Evolutionary conservation across 1,140 invertebrate genomes (phyloP).

Genomic region (Bemisia tabaci): DNA sequence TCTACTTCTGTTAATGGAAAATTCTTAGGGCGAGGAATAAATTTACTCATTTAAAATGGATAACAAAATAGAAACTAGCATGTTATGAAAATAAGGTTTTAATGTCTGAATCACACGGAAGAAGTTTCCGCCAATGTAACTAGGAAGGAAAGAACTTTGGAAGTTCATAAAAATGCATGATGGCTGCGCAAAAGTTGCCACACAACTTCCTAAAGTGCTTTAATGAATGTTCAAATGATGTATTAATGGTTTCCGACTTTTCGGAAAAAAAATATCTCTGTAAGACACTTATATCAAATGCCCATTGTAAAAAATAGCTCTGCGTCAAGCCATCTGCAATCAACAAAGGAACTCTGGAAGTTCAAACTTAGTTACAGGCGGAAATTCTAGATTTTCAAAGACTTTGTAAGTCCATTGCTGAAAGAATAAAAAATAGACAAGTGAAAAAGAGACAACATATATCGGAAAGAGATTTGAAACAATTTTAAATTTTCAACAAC

Average conservation of each 20-base stretch:
- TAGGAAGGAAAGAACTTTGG: not conserved
- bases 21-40: no score
- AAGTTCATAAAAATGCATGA: not conserved
- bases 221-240: no score
- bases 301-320: slow-evolving; percentile 6
- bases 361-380: not conserved
- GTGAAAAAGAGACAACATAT: no score
- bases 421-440: slow-evolving; percentile 1
- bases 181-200: not conserved
- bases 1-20: no score
- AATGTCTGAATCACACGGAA: no score
- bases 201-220: no score
- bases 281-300: not conserved
- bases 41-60: no score
- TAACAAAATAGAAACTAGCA: no score
- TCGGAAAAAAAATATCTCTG: not conserved
- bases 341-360: not conserved
- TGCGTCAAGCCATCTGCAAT: not conserved
- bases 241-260: no score
- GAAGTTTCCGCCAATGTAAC: not conserved
- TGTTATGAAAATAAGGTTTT: no score
- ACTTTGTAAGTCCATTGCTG: not conserved
- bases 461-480: no score
- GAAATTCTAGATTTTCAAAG: not conserved
- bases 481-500: no score